Percentiles rank a stretch among this genome's conserved stretches.
These are phyloP conservation scores for Zelleria hepariella DNA, from an alignment of 2,888 invertebrate genomes.

Conservation along the genomic window DNA sequence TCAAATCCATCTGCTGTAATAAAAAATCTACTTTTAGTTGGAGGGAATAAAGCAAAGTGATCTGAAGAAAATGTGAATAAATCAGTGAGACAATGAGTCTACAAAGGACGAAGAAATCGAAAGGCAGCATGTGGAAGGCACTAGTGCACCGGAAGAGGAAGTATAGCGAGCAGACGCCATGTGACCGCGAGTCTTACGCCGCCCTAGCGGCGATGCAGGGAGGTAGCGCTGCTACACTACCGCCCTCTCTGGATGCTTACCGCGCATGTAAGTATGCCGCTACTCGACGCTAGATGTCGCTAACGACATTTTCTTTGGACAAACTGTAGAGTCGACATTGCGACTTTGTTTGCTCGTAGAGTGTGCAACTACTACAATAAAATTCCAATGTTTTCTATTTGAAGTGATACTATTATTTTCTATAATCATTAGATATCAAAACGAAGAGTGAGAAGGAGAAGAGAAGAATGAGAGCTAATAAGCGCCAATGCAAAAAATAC, in stretches of 20 bases:
- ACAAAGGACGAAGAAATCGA: slow-evolving; percentile 48
- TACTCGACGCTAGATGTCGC: slow-evolving; percentile 49
- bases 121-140: slow-evolving; percentile 65
- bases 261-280: slow-evolving; percentile 63
- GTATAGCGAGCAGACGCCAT: slow-evolving; percentile 50
- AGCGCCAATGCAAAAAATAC: too few species aligned
- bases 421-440: too few species aligned
- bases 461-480: too few species aligned
- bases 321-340: background rate
- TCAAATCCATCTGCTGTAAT: too few species aligned
- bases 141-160: slow-evolving; percentile 60
- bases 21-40: background rate
- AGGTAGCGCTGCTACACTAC: slow-evolving; percentile 60
- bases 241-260: slow-evolving; percentile 65
- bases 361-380: background rate
- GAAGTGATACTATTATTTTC: too few species aligned
- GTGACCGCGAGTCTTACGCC: slow-evolving; percentile 59
- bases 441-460: too few species aligned
- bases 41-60: background rate
- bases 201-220: slow-evolving; percentile 62
- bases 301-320: background rate
- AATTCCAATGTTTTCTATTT: too few species aligned
- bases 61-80: background rate
- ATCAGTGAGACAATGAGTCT: slow-evolving; percentile 47
- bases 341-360: background rate